A percentile compares a stretch with the other conserved stretches of the same genome.
These are phyloP conservation scores for Alca torda DNA, from an alignment of 2,797 vertebrate species.

Conservation along the genomic window DNA sequence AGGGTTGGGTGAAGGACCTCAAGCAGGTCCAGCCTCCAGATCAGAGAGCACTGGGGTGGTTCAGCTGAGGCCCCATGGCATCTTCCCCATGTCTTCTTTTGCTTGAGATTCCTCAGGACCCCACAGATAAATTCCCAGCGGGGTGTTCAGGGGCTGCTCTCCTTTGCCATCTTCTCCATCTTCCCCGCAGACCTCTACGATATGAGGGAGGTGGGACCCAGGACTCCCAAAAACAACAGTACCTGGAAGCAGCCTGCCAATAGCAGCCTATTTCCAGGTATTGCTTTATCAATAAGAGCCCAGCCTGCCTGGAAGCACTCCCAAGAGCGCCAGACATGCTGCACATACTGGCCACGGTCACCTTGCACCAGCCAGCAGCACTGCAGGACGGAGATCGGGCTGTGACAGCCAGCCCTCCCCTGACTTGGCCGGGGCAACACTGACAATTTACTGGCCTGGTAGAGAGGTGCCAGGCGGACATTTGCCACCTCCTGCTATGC, in stretches of 20 bases:
- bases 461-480: neutral
- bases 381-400: neutral
- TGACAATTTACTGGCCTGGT: neutral
- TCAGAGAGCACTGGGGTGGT: neutral
- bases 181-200: neutral
- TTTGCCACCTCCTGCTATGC: neutral
- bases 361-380: neutral
- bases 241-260: neutral
- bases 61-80: neutral
- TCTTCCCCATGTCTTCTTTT: neutral
- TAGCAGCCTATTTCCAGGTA: constrained; percentile 8
- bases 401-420: neutral
- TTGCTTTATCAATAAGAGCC: neutral
- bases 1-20: neutral
- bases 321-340: neutral
- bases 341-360: neutral
- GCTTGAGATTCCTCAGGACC: neutral
- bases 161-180: neutral
- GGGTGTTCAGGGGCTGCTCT: neutral
- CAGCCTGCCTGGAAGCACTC: neutral
- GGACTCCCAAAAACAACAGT: neutral
- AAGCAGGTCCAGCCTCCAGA: neutral
- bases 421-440: rapidly evolving
- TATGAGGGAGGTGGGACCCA: neutral
- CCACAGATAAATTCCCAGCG: neutral